These are phyloP conservation scores for Hydrocynus forskahlii DNA, from an alignment of 2,797 vertebrate species.

Conservation along the genomic window DNA sequence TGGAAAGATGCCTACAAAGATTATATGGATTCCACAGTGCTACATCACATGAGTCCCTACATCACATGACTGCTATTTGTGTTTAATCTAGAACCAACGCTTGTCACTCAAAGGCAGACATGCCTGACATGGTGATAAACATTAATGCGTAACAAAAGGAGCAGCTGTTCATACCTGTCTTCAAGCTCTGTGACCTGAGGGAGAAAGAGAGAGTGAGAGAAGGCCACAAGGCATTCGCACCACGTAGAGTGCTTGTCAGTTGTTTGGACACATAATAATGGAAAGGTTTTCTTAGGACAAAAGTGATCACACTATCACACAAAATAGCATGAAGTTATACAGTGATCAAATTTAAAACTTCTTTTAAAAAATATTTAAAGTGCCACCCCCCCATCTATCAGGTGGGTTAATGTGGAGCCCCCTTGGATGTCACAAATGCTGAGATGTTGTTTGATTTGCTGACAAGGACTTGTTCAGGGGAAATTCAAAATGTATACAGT, in stretches of 20 bases:
- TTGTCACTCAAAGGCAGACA: constrained; percentile 9
- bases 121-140: constrained; percentile 11
- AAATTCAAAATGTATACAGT: too few relatives aligned
- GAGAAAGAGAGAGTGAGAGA: background rate
- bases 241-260: background rate
- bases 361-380: too few relatives aligned
- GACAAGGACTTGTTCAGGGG: too few relatives aligned
- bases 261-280: too few relatives aligned
- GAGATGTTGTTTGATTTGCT: too few relatives aligned
- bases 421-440: too few relatives aligned
- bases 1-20: background rate
- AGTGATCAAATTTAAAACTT: too few relatives aligned
- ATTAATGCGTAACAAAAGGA: background rate
- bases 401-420: too few relatives aligned
- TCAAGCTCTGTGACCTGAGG: constrained; percentile 56
- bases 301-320: too few relatives aligned
- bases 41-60: background rate
- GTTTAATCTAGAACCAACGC: background rate
- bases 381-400: too few relatives aligned
- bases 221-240: background rate
- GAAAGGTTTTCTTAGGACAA: too few relatives aligned
- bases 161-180: constrained; percentile 64
- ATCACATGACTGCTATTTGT: background rate
- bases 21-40: background rate
- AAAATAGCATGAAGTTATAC: too few relatives aligned